Evolutionary conservation across 1,140 invertebrate genomes (phyloP).

Genomic region (Chrysomallon squamiferum): DNA sequence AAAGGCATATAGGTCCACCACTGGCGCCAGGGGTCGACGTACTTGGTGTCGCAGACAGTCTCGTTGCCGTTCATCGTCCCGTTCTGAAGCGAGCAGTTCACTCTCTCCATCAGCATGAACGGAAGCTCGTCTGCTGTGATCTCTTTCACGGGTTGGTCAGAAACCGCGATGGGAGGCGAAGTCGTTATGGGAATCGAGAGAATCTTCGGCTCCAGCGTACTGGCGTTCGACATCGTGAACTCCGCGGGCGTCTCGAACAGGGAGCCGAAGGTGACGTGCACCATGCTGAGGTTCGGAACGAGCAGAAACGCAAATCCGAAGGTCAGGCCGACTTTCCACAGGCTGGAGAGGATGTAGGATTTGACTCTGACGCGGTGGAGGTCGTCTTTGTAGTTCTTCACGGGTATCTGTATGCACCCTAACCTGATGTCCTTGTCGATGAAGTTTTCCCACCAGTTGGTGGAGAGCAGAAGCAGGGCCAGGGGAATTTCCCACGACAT

Average conservation of each 20-base stretch:
- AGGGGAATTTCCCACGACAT: conserved; percentile 84
- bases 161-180: neutral
- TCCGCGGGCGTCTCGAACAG: conserved; percentile 16
- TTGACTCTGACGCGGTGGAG: conserved; percentile 34
- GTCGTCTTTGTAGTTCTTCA: conserved; percentile 34
- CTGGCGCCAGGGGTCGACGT: conserved; percentile 28
- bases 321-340: conserved; percentile 45
- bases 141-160: neutral
- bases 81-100: conserved; percentile 27
- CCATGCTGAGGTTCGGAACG: conserved; percentile 28
- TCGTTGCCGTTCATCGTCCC: conserved; percentile 19
- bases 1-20: conserved; percentile 34
- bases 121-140: conserved; percentile 3
- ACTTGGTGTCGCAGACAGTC: conserved; percentile 26
- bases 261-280: conserved; percentile 27
- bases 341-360: conserved; percentile 35
- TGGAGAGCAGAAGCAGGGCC: conserved; percentile 83
- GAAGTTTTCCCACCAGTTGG: conserved; percentile 98
- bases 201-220: conserved; percentile 9
- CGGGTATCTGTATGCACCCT: conserved; percentile 28
- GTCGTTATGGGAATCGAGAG: conserved; percentile 3
- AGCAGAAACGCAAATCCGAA: conserved; percentile 44
- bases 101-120: conserved; percentile 14
- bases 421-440: conserved; percentile 71
- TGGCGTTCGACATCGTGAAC: conserved; percentile 22